Conservation (phyloP, 2,888 invertebrate genomes). For the Cetonia aurata region DNA sequence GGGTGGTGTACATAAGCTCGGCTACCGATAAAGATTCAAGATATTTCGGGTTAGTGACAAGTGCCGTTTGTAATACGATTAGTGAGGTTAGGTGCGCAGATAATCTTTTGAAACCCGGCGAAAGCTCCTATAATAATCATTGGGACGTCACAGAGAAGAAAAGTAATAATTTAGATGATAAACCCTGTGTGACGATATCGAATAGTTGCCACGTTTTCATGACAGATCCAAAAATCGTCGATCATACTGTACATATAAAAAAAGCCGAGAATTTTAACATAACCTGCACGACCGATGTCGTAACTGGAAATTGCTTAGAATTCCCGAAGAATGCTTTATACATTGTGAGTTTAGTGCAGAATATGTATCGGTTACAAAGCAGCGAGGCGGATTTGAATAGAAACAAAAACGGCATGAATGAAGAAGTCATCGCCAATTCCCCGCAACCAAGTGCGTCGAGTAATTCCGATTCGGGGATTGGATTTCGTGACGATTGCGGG, state of each 20-base stretch:
- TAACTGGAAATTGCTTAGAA: slow-evolving; percentile 85
- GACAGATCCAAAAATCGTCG: slow-evolving; percentile 87
- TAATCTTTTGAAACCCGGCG: slow-evolving; percentile 54
- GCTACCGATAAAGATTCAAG: slow-evolving; percentile 91
- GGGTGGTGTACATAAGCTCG: slow-evolving; percentile 90
- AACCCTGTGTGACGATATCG: slow-evolving; percentile 73
- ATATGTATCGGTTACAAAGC: slow-evolving; percentile 77
- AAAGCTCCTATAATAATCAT: slow-evolving; percentile 46
- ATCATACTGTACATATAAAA: slow-evolving; percentile 84
- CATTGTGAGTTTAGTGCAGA: slow-evolving; percentile 78
- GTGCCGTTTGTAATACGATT: slow-evolving; percentile 72
- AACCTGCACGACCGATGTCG: slow-evolving; percentile 83
- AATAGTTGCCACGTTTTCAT: slow-evolving; percentile 97
- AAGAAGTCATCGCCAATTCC: slow-evolving; percentile 77
- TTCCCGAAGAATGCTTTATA: slow-evolving; percentile 90
- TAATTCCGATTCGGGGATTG: slow-evolving; percentile 96
- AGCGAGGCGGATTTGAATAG: slow-evolving; percentile 53
- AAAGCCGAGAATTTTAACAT: slow-evolving; percentile 88
- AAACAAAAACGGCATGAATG: slow-evolving; percentile 56
- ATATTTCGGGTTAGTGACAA: slow-evolving; percentile 93
- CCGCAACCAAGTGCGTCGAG: slow-evolving; percentile 92
- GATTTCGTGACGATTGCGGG: slow-evolving; percentile 90
- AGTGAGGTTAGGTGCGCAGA: slow-evolving; percentile 50
- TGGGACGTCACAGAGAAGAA: slow-evolving; percentile 51
- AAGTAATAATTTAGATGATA: slow-evolving; percentile 54